Conservation (phyloP, 2,888 invertebrate genomes). For the Drosophila borealis region DNA sequence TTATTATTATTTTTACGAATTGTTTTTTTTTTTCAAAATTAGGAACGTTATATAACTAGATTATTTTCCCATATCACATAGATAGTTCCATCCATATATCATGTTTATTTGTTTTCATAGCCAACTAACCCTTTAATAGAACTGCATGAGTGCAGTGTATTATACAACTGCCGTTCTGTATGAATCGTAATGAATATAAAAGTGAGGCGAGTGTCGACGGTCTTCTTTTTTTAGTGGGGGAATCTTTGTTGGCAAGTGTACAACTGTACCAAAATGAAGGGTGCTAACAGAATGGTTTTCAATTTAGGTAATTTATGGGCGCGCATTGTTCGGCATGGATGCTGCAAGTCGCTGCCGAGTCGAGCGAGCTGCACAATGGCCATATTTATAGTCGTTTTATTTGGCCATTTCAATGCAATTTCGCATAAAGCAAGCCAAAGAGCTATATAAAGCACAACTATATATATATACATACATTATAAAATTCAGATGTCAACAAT, state of each 20-base stretch:
- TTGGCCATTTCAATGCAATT: constrained; percentile 68
- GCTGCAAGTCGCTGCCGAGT: constrained; percentile 26
- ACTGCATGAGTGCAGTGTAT: constrained; percentile 35
- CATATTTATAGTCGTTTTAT: constrained; percentile 76
- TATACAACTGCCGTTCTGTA: constrained; percentile 25
- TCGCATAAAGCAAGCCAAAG: constrained; percentile 9
- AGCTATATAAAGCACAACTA: constrained; percentile 3
- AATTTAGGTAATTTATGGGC: constrained; percentile 77
- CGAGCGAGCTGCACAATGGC: constrained; percentile 57
- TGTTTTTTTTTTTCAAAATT: too few species aligned
- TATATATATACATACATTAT: constrained; percentile 24
- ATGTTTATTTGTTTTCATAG: not conserved
- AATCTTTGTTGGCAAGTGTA: constrained; percentile 1
- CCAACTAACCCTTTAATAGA: constrained; percentile 4
- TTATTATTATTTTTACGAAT: too few species aligned
- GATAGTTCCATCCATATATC: too few species aligned
- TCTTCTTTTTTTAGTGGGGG: constrained; percentile 8
- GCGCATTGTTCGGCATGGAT: constrained; percentile 59
- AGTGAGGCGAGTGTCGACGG: constrained; percentile 32
- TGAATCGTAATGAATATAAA: constrained; percentile 72
- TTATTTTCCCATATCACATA: too few species aligned
- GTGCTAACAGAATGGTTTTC: constrained; percentile 58
- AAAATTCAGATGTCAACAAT: constrained; percentile 34
- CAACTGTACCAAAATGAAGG: constrained; percentile 37
- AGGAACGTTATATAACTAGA: too few species aligned